These are phyloP conservation scores for Trachelus tabidus DNA, from an alignment of 2,888 invertebrate genomes.

Conservation along the genomic window DNA sequence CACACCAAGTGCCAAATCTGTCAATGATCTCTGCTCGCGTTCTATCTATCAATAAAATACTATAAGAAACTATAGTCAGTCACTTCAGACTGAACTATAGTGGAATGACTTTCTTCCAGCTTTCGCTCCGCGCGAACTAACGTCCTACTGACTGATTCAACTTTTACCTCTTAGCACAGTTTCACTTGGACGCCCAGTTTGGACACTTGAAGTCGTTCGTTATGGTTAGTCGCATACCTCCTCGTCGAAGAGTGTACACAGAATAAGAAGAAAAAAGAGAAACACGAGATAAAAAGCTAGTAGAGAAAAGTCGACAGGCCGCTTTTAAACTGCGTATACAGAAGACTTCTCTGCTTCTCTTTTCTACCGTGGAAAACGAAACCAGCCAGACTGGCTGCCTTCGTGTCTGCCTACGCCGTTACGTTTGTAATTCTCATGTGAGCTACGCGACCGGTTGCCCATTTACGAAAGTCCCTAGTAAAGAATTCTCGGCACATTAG, in stretches of 20 bases:
- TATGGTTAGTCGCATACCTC: not conserved
- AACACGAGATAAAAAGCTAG: slow-evolving; percentile 2
- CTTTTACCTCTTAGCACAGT: slow-evolving; percentile 65
- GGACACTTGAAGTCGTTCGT: slow-evolving; percentile 11
- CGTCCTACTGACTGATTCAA: slow-evolving; percentile 60
- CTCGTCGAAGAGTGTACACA: not conserved
- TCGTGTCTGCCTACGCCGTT: not conserved
- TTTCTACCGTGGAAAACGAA: not conserved
- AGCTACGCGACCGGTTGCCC: not conserved
- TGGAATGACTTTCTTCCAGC: slow-evolving; percentile 58
- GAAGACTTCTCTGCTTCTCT: not conserved
- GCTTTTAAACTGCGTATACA: not conserved
- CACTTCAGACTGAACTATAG: slow-evolving; percentile 12
- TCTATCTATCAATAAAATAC: not conserved
- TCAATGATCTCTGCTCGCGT: not conserved
- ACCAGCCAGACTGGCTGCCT: not conserved
- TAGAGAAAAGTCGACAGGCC: not conserved
- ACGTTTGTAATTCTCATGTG: not conserved
- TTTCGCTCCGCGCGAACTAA: slow-evolving; percentile 46
- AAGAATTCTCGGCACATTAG: not conserved
- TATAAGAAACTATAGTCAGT: slow-evolving; percentile 16
- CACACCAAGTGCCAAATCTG: not conserved
- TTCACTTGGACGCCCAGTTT: slow-evolving; percentile 45
- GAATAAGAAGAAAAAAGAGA: slow-evolving; percentile 14
- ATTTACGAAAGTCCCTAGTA: not conserved